A percentile compares a stretch with the other conserved stretches of the same genome.
These are phyloP conservation scores for Hyles euphorbiae DNA, from an alignment of 1,140 invertebrate species.

Conservation along the genomic window DNA sequence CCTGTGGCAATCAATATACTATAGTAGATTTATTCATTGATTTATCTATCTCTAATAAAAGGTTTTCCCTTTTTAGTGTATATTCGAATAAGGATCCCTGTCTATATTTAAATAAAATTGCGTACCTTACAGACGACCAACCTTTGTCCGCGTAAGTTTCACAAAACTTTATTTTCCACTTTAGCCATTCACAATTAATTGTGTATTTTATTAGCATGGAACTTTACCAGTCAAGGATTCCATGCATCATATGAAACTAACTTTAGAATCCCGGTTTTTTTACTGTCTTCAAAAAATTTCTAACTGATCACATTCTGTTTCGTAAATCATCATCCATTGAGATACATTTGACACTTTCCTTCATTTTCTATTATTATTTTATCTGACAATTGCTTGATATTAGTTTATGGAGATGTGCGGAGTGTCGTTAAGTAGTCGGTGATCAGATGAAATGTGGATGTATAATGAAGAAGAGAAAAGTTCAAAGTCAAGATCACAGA, in stretches of 20 bases:
- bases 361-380: constrained; percentile 4
- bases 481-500: too few relatives aligned
- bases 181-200: constrained; percentile 31
- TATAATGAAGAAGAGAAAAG: too few relatives aligned
- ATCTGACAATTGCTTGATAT: not conserved
- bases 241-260: constrained; percentile 40
- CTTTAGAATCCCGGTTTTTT: constrained; percentile 20
- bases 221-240: constrained; percentile 43
- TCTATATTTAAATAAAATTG: constrained; percentile 32
- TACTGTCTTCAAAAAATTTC: not conserved
- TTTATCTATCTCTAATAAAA: constrained; percentile 32
- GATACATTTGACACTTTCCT: constrained; percentile 3
- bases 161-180: constrained; percentile 43
- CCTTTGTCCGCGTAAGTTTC: constrained; percentile 38
- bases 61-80: constrained; percentile 31
- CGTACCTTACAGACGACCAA: constrained; percentile 30
- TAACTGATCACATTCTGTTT: constrained; percentile 5
- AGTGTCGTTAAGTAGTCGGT: too few relatives aligned
- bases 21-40: constrained; percentile 30
- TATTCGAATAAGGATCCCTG: constrained; percentile 36
- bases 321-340: constrained; percentile 3
- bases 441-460: too few relatives aligned
- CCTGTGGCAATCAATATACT: constrained; percentile 38
- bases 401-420: too few relatives aligned
- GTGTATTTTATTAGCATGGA: constrained; percentile 38